Conservation (phyloP, 2,888 invertebrate genomes). For the Leucophenga montana region DNA sequence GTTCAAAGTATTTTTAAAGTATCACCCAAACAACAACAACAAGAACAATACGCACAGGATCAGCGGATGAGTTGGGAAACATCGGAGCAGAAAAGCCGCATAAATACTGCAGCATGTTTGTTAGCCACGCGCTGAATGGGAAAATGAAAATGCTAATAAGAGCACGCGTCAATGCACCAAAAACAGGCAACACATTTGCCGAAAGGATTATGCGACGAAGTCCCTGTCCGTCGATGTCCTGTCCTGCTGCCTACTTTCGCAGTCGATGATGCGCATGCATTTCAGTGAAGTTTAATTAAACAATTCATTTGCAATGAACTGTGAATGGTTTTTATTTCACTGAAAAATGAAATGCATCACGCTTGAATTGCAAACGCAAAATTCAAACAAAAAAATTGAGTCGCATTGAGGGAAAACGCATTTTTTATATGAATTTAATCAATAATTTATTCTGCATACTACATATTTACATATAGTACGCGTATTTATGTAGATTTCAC, state of each 20-base stretch:
- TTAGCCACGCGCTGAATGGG: neutral
- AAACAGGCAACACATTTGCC: conserved; percentile 35
- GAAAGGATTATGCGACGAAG: conserved; percentile 33
- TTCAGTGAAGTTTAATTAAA: conserved; percentile 43
- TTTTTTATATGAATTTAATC: conserved; percentile 11
- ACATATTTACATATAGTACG: neutral
- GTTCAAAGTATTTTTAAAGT: no score
- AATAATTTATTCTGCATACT: conserved; percentile 18
- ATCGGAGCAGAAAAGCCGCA: no score
- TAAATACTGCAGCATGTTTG: no score
- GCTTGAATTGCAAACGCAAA: neutral
- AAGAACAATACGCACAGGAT: no score
- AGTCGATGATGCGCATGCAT: conserved; percentile 14
- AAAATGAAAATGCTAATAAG: conserved; percentile 36
- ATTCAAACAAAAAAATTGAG: no score
- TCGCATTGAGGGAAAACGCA: no score
- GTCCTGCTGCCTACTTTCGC: neutral
- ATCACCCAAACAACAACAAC: no score
- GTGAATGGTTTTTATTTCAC: conserved; percentile 30
- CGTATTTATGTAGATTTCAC: no score
- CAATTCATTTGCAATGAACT: conserved; percentile 43
- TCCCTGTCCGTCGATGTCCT: neutral
- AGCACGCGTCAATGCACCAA: conserved; percentile 15
- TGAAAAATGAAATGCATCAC: conserved; percentile 22
- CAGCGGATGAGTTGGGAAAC: no score